A percentile compares a stretch with the other conserved stretches of the same genome.
These are phyloP conservation scores for Drosophila ohnishii DNA, from an alignment of 1,140 invertebrate species.

Conservation along the genomic window DNA sequence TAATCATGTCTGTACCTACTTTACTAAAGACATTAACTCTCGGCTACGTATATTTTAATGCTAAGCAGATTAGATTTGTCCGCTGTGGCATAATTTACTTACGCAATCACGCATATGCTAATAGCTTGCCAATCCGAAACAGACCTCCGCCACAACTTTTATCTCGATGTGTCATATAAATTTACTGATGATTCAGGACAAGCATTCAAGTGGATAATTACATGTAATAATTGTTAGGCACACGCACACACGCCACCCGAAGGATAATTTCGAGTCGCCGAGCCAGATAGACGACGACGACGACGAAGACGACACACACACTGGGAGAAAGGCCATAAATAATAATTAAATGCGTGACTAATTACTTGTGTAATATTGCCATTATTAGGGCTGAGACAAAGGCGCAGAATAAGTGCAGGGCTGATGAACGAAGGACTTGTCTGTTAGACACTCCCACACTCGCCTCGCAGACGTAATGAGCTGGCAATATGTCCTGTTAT, in stretches of 20 bases:
- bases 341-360: slow-evolving; percentile 82
- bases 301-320: slow-evolving; percentile 1
- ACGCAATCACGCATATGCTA: slow-evolving; percentile 26
- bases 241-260: slow-evolving; percentile 2
- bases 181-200: slow-evolving; percentile 24
- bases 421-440: slow-evolving; percentile 48
- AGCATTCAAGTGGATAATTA: slow-evolving; percentile 44
- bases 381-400: slow-evolving; percentile 60
- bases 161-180: slow-evolving; percentile 38
- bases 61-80: slow-evolving; percentile 16
- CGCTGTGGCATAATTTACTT: slow-evolving; percentile 32
- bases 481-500: slow-evolving; percentile 74
- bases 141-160: slow-evolving; percentile 27
- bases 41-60: background rate
- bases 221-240: slow-evolving; percentile 40
- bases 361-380: slow-evolving; percentile 80
- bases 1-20: background rate
- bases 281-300: slow-evolving; percentile 22
- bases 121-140: slow-evolving; percentile 38
- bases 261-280: slow-evolving; percentile 30
- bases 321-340: slow-evolving; percentile 58
- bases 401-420: slow-evolving; percentile 51
- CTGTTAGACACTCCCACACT: slow-evolving; percentile 20
- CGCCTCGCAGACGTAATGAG: slow-evolving; percentile 46
- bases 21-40: slow-evolving; percentile 6